Percentiles rank a stretch among this genome's conserved stretches.
phyloP scores from a whole-genome alignment of 2,797 vertebrate genomes.

The Dermochelys coriacea region DNA sequence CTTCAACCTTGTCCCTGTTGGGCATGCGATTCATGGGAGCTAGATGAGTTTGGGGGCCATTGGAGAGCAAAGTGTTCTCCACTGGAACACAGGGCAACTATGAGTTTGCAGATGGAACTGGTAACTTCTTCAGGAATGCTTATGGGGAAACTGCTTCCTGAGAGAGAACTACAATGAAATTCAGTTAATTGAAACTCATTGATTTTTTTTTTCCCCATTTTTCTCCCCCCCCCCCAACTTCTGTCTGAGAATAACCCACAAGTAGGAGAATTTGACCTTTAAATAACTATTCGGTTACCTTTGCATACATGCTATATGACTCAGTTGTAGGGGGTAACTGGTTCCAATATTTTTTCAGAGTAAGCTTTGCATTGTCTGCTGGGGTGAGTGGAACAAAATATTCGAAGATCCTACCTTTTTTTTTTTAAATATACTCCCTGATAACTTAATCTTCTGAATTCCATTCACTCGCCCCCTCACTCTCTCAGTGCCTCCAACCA shows the following conservation, averaged over 20 bases:
- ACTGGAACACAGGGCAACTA: background rate
- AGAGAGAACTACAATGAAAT: background rate
- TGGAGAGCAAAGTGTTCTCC: background rate
- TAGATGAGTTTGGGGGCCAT: background rate
- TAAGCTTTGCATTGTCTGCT: constrained; percentile 5
- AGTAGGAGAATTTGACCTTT: background rate
- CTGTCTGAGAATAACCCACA: background rate
- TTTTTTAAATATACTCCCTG: background rate
- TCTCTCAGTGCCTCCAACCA: background rate
- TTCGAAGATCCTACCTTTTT: background rate
- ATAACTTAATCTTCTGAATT: background rate
- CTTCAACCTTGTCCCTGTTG: background rate
- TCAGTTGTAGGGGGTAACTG: too few relatives aligned
- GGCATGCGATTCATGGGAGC: background rate
- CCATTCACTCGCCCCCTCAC: background rate
- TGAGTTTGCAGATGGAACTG: background rate
- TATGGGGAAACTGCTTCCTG: background rate
- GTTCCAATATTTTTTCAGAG: constrained; percentile 23
- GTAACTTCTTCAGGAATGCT: background rate
- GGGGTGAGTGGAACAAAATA: background rate
- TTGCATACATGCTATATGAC: background rate
- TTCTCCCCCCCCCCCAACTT: background rate
- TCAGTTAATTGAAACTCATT: background rate
- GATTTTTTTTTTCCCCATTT: background rate
- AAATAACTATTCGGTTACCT: constrained; percentile 21